Evolutionary conservation across 2,888 invertebrate species (phyloP).

Genomic region (Schizaphis graminum): DNA sequence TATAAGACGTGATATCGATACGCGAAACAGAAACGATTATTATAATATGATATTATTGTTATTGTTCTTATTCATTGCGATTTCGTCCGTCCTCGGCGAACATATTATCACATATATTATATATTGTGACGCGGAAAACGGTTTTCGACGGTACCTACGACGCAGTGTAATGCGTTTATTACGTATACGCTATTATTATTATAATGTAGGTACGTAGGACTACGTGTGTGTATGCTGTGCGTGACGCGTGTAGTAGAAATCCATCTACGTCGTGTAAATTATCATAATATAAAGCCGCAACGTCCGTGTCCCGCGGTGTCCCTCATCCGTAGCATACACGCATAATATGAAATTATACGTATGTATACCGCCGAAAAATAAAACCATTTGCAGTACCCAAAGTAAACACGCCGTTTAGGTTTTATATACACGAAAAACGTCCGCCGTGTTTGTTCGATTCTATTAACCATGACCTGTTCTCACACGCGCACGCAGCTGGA

Average conservation of each 20-base stretch:
- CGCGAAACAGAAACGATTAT: neutral
- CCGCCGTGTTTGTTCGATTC: slow-evolving; percentile 57
- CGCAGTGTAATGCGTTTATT: neutral
- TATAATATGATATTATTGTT: neutral
- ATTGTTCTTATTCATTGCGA: neutral
- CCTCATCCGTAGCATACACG: neutral
- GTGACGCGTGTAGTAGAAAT: neutral
- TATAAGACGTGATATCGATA: neutral
- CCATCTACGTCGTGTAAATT: neutral
- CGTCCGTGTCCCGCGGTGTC: neutral
- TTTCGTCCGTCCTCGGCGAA: neutral
- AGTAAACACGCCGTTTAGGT: slow-evolving; percentile 48
- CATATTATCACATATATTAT: too few species aligned
- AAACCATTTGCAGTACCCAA: slow-evolving; percentile 45
- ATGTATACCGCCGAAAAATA: slow-evolving; percentile 47
- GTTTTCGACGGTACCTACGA: neutral
- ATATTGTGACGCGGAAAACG: neutral
- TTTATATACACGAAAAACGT: slow-evolving; percentile 39
- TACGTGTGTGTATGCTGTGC: neutral
- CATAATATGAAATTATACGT: neutral
- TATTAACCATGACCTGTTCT: slow-evolving; percentile 65
- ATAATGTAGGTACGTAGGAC: too few species aligned
- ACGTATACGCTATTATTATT: neutral
- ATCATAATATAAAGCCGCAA: neutral
- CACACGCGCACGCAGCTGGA: slow-evolving; percentile 60